Evolutionary conservation across 2,888 invertebrate genomes (phyloP).

Genomic region (Hydroisotoma schaefferi): DNA sequence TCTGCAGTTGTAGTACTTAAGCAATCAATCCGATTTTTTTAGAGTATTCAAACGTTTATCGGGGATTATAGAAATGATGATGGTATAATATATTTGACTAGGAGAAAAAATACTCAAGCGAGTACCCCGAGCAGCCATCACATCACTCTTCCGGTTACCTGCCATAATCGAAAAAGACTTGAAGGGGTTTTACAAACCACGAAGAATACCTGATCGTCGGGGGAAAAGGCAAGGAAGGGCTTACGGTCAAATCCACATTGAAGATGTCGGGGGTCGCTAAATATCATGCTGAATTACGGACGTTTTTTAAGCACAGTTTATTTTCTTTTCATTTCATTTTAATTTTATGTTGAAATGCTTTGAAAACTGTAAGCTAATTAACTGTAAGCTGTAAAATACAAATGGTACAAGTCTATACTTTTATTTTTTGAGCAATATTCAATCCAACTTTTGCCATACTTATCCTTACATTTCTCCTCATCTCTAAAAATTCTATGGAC

Average conservation of each 20-base stretch:
- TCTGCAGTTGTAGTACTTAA: too few relatives aligned
- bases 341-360: neutral
- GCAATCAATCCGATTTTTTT: too few relatives aligned
- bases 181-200: too few relatives aligned
- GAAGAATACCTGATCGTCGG: conserved; percentile 8
- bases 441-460: conserved; percentile 59
- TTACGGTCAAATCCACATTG: conserved; percentile 4
- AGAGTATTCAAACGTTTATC: too few relatives aligned
- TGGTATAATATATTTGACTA: too few relatives aligned
- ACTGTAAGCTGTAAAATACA: conserved; percentile 54
- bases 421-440: conserved; percentile 57
- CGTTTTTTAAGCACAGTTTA: neutral
- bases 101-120: too few relatives aligned
- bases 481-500: conserved; percentile 58
- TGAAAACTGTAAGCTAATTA: neutral
- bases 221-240: conserved; percentile 11
- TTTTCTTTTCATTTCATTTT: neutral
- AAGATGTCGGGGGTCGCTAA: neutral
- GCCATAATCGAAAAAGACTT: too few relatives aligned
- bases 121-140: too few relatives aligned
- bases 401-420: conserved; percentile 58
- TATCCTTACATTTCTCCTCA: conserved; percentile 58
- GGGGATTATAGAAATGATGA: too few relatives aligned
- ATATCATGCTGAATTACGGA: neutral
- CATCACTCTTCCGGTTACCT: too few relatives aligned